A percentile compares a stretch with the other conserved stretches of the same genome.
Conservation (phyloP, 2,113 vertebrate genomes). For the Ptychochromis oligacanthus region DNA sequence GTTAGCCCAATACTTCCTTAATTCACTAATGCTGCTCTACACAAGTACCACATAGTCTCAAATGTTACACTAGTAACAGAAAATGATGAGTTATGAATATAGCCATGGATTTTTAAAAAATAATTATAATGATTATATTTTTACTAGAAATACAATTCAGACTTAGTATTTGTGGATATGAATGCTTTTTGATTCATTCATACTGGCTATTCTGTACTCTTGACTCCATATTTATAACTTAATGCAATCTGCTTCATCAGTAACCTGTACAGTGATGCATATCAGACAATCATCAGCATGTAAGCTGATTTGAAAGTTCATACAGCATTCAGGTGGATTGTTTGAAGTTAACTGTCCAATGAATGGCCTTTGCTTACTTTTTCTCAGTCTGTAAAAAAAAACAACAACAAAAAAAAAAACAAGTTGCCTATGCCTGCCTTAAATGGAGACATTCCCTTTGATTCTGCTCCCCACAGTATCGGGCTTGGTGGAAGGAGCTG, state of each 20-base stretch:
- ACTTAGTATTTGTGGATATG: neutral
- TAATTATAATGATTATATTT: neutral
- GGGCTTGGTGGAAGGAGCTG: conserved; percentile 86
- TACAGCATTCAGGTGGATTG: neutral
- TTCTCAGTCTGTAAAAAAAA: too few species aligned
- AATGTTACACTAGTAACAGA: neutral
- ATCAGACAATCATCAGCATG: neutral
- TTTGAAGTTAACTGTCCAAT: rapidly evolving
- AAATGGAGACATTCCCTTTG: neutral
- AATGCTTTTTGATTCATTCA: neutral
- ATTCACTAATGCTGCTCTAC: neutral
- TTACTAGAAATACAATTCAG: neutral
- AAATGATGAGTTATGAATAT: neutral
- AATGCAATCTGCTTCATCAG: neutral
- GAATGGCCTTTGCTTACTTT: neutral
- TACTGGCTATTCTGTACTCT: neutral
- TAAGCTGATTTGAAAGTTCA: neutral
- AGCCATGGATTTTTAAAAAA: neutral
- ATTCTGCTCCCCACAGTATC: conserved; percentile 75
- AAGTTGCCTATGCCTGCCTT: neutral
- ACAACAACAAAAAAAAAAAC: too few species aligned
- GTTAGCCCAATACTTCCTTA: neutral
- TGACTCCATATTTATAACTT: neutral
- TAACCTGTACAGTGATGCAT: neutral
- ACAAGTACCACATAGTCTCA: neutral